A percentile compares a stretch with the other conserved stretches of the same genome.
Evolutionary conservation across 2,888 invertebrate genomes (phyloP).

Genomic region (Linnaemya tessellans): DNA sequence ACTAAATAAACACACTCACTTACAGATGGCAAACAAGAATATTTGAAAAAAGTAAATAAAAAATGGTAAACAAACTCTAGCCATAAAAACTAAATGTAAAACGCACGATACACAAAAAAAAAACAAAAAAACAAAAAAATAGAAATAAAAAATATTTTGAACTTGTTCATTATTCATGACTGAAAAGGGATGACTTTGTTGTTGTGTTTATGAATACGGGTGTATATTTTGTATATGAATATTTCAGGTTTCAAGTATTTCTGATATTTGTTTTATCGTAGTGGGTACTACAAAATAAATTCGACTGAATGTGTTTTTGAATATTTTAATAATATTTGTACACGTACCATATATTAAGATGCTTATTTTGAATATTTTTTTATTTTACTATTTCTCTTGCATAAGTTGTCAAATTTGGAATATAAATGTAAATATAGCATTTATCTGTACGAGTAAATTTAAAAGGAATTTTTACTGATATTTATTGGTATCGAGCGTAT

Average conservation of each 20-base stretch:
- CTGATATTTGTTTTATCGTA: neutral
- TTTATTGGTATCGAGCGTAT: too few species aligned
- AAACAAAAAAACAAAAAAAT: neutral
- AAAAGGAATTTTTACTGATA: too few species aligned
- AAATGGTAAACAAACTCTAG: neutral
- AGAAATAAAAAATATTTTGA: neutral
- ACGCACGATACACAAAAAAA: too few species aligned
- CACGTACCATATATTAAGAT: neutral
- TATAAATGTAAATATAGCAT: too few species aligned
- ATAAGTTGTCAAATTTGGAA: neutral
- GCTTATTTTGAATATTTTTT: neutral
- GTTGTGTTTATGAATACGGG: neutral
- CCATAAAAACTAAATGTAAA: neutral
- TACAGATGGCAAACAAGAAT: neutral
- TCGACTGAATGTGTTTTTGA: neutral
- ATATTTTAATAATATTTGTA: neutral
- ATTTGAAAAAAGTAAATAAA: neutral
- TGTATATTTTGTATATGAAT: neutral
- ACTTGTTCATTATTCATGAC: conserved; percentile 3
- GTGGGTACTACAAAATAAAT: neutral
- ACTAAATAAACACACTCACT: neutral
- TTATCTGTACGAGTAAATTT: too few species aligned
- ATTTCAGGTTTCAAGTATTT: neutral
- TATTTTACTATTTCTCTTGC: neutral
- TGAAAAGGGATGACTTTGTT: neutral